Conservation (phyloP, 2,113 vertebrate species). For the Xenopus borealis region DNA sequence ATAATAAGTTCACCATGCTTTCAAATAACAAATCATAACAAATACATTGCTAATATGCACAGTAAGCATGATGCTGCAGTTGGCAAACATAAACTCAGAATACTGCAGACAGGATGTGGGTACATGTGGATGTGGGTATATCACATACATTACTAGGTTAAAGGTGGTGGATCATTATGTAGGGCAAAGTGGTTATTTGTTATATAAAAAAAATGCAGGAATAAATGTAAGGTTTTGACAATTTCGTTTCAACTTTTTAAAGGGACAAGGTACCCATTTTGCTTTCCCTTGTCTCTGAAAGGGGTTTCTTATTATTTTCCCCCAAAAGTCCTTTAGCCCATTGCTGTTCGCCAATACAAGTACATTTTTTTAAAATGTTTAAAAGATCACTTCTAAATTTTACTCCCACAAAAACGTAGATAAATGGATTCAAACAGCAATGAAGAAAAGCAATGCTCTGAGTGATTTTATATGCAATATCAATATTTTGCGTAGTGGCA, state of each 20-base stretch:
- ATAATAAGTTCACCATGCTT: no score
- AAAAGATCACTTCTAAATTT: constrained; percentile 75
- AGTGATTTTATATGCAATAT: constrained; percentile 72
- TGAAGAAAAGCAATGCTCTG: constrained; percentile 80
- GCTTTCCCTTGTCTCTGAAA: constrained; percentile 72
- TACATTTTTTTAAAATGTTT: constrained; percentile 54
- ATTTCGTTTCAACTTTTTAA: constrained; percentile 47
- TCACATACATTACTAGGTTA: no score
- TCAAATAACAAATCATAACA: no score
- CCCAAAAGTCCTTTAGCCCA: constrained; percentile 51
- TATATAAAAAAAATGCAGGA: no score
- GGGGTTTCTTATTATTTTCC: constrained; percentile 61
- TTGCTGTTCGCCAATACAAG: constrained; percentile 53
- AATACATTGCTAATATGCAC: no score
- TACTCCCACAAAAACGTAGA: constrained; percentile 83
- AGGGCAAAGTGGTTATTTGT: no score
- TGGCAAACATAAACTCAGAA: no score
- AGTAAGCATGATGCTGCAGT: no score
- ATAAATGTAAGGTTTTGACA: no score
- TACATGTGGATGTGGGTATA: no score
- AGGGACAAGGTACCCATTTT: constrained; percentile 66
- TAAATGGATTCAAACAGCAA: constrained; percentile 83
- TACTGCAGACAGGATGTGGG: no score
- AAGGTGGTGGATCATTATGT: no score
- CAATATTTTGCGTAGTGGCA: constrained; percentile 48